Evolutionary conservation across 30 jellyfish, hydroid and myxozoan species (phyloP), one percentile per base, ranked within the genome.

Genomic region (Aurelia coerulea): DNA sequence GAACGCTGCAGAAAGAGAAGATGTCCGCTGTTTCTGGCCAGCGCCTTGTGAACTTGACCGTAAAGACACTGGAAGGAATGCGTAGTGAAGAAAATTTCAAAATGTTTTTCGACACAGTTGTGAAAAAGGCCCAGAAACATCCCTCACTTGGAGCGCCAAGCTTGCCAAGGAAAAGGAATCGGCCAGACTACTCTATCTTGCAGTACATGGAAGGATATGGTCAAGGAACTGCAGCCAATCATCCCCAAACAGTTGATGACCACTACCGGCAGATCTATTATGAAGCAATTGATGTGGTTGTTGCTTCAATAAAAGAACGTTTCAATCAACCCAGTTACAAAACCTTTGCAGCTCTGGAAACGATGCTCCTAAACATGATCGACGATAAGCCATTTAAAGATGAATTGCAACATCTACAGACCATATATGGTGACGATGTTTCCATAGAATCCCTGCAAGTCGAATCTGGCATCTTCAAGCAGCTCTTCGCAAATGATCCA

Each of bases 1-100:
- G 74, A 64, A 85, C 84, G 37, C 72, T 85, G 69, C 95, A 85
- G 49, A 60, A 65, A 58, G 84, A 85, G 74, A 85, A 75, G 72
- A 85, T 85, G 90, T 65, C 79, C 12, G 95, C 89, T 85, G 64
- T 85, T n/a, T 17, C 66, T 31, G 95, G 95, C 46, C 70, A 85
- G 37, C 73, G 90, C 68, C 82, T 54, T 39, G 90, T 74, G n/a
- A 54, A 31, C n/a, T 52, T 84, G 68, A 85, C 95, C 10, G 62
- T 56, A 29, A 32, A 85, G 33, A 85, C 95, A 32, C 31, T 76
- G 46, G 76, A 85, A 34, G 83, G 90, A 5, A 85, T 85, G 95
- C 66, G 90, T 7, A 77, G 31, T 62, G 79, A 77, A 2, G 62
- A 77, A 77, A 59, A 42, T 77, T 77, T 77, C 76, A 62, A 51